These are phyloP conservation scores for Trisateles emortualis DNA, from an alignment of 2,888 invertebrate genomes.

Conservation along the genomic window DNA sequence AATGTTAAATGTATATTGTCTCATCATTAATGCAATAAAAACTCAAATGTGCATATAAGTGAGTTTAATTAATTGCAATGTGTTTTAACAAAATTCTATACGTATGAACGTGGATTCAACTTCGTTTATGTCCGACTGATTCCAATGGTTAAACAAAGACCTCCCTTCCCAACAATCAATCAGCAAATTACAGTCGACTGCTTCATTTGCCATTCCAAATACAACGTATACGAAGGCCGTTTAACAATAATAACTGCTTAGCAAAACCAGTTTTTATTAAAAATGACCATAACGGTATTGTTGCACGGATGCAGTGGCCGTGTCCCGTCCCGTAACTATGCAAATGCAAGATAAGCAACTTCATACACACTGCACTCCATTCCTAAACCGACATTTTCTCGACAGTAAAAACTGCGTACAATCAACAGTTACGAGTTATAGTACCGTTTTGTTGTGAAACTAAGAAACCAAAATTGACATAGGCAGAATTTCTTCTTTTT, in stretches of 20 bases:
- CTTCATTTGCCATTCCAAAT: too few relatives aligned
- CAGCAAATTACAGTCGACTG: too few relatives aligned
- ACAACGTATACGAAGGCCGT: background rate
- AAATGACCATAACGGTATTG: slow-evolving; percentile 19
- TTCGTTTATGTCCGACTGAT: too few relatives aligned
- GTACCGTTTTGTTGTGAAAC: slow-evolving; percentile 22
- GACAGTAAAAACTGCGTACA: slow-evolving; percentile 22
- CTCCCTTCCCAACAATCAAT: too few relatives aligned
- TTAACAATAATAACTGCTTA: background rate
- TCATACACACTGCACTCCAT: slow-evolving; percentile 20
- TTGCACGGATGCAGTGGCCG: slow-evolving; percentile 28
- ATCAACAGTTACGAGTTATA: slow-evolving; percentile 19
- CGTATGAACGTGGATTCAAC: too few relatives aligned
- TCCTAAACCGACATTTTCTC: slow-evolving; percentile 9
- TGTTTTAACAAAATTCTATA: too few relatives aligned
- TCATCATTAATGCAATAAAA: too few relatives aligned
- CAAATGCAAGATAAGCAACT: slow-evolving; percentile 31
- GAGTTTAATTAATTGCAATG: too few relatives aligned
- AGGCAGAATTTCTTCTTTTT: too few relatives aligned
- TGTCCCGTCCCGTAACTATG: slow-evolving; percentile 21
- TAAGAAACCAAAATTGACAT: background rate
- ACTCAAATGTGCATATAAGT: too few relatives aligned
- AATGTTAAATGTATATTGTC: too few relatives aligned
- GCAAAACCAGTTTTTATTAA: background rate
- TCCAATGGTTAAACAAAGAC: too few relatives aligned